Evolutionary conservation across 2,113 vertebrate species (phyloP), one percentile per base, ranked within the genome.

Genomic region (Dissostichus mawsoni): DNA sequence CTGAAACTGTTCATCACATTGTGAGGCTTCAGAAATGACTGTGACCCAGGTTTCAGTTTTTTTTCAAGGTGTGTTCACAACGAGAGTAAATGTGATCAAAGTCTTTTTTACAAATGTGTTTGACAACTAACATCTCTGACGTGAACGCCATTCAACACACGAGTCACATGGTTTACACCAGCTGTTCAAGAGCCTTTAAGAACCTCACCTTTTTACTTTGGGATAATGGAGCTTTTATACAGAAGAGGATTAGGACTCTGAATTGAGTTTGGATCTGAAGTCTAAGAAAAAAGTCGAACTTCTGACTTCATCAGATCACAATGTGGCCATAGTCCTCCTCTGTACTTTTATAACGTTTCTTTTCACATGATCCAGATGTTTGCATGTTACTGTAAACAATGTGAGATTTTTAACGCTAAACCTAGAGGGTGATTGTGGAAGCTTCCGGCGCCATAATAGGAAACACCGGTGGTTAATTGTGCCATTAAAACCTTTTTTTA

Each of bases 401-500:
- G 25, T 18, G 17, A 1, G 5, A 63, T 64, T 68, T 33, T 3
- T 8, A 44, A 20, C n/a, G 6, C 9, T 61, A 17, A 51, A 36
- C 5, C 9, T 12, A 23, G 10, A 69, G 14, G 9, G 47, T 63
- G 63, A 53, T 45, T 10, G n/a, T 63, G 0, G 1, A 64, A 25
- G 12, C 66, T 36, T 75, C 59, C 55, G 36, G 0, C 67, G 44
- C 45, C 7, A 23, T 7, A 23, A 33, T 11, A 11, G 44, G 12
- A 76, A 59, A 58, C 25, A 45, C 8, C 47, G 36, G 36, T 17
- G 3, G 9, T 67, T 11, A 2, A 55, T 52, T 70, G 76, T 84
- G 56, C 72, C 86, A 64, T 71, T 13, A 63, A 16, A 41, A 41
- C 36, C 68, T 71, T 57, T 65, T 29, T 52, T 18, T 29, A 62